Conservation (phyloP, 2,113 vertebrate genomes). For the Odocoileus hemionus region DNA sequence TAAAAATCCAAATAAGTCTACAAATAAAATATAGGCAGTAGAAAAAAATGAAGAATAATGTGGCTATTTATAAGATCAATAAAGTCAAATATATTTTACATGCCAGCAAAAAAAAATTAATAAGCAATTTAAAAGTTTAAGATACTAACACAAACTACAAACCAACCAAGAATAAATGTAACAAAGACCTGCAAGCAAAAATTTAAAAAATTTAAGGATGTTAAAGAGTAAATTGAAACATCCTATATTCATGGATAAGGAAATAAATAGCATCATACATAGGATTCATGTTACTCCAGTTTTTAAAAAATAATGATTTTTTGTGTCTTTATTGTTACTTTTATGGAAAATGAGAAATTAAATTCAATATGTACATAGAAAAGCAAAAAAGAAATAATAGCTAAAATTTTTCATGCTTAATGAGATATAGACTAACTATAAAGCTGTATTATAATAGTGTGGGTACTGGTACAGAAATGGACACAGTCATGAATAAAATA, state of each 20-base stretch:
- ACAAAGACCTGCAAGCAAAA: neutral
- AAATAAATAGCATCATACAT: neutral
- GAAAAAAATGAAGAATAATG: neutral
- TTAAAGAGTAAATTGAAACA: neutral
- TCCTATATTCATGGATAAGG: neutral
- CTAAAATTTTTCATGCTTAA: neutral
- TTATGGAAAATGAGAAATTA: neutral
- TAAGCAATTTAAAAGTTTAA: neutral
- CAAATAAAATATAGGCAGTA: neutral
- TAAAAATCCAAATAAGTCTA: neutral
- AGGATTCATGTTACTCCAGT: neutral
- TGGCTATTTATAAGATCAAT: neutral
- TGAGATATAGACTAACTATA: neutral
- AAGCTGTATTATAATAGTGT: neutral
- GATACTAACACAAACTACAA: neutral
- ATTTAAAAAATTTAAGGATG: neutral
- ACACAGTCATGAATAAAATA: neutral
- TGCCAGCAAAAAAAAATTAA: neutral
- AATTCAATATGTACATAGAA: neutral
- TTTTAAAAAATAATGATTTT: neutral
- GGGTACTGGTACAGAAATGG: neutral
- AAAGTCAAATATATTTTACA: neutral
- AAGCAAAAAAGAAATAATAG: neutral
- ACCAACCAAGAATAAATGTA: neutral
- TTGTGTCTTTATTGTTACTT: neutral